Conservation (phyloP, 2,797 vertebrate species). For the Paratrypauchen microcephalus region DNA sequence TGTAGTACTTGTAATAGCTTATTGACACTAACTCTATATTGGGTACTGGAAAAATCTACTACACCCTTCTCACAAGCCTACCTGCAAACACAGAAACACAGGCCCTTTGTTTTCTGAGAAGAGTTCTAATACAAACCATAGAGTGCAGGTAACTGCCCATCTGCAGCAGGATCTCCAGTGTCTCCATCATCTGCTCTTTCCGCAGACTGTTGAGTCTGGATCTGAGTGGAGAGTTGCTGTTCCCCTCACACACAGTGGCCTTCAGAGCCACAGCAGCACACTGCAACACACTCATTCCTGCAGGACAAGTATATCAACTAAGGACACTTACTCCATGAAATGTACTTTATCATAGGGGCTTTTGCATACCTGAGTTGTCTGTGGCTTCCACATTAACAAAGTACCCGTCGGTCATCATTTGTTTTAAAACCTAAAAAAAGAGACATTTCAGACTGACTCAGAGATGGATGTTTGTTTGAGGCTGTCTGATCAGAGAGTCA, state of each 20-base stretch:
- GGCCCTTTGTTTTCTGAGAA: background rate
- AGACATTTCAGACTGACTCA: background rate
- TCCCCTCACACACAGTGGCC: conserved; percentile 49
- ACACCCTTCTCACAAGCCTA: conserved; percentile 3
- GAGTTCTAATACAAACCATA: conserved; percentile 30
- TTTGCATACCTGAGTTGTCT: conserved; percentile 75
- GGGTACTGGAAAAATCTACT: background rate
- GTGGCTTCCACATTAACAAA: conserved; percentile 76
- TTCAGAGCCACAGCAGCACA: conserved; percentile 76
- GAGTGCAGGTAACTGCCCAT: conserved; percentile 75
- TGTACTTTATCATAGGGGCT: background rate
- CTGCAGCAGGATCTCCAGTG: conserved; percentile 81
- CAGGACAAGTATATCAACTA: conserved; percentile 4
- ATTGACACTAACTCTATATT: background rate
- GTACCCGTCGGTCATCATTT: conserved; percentile 63
- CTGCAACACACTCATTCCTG: conserved; percentile 83
- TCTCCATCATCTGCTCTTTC: conserved; percentile 80
- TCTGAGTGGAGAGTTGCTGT: conserved; percentile 5
- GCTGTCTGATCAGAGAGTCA: no score
- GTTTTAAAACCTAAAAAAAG: conserved; percentile 78
- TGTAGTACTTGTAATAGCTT: background rate
- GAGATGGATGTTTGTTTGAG: background rate
- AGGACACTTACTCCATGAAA: background rate
- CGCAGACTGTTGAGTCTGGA: conserved; percentile 59
- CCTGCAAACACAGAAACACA: background rate